Percentiles rank a stretch among this genome's conserved stretches.
These are phyloP conservation scores for Meiosimyza decipiens DNA, from an alignment of 2,888 invertebrate species.

Conservation along the genomic window DNA sequence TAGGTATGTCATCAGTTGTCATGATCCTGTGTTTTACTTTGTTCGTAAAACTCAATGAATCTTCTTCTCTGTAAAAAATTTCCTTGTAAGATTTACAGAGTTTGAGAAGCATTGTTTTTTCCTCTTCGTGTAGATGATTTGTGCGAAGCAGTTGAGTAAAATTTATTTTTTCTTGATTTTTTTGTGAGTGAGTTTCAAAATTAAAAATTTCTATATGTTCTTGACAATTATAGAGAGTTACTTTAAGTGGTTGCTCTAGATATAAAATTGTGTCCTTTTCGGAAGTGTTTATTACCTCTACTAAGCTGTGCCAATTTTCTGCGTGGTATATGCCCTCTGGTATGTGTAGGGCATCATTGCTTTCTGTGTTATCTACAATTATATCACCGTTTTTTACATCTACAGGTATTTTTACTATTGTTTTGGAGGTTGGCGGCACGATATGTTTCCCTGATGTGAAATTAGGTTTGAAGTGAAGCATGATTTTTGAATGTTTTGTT, in stretches of 20 bases:
- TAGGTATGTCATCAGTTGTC: constrained; percentile 24
- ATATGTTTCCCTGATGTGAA: constrained; percentile 17
- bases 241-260: constrained; percentile 10
- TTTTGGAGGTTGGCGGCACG: constrained; percentile 25
- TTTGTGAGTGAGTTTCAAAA: neutral
- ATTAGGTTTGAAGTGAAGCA: constrained; percentile 25
- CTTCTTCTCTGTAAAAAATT: constrained; percentile 21
- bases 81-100: neutral
- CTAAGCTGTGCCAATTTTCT: constrained; percentile 5
- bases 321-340: constrained; percentile 11
- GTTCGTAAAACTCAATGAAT: constrained; percentile 12
- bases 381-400: constrained; percentile 27
- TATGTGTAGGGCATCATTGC: neutral
- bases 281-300: neutral
- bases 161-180: neutral
- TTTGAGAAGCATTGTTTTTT: neutral
- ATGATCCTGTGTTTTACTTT: constrained; percentile 14
- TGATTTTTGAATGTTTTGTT: constrained; percentile 11
- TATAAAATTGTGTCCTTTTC: neutral
- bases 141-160: neutral
- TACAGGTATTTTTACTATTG: constrained; percentile 28
- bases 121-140: neutral
- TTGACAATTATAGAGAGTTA: neutral
- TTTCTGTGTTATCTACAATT: neutral
- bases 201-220: constrained; percentile 1